Evolutionary conservation across 2,113 vertebrate species (phyloP), one percentile per base, ranked within the genome.

Genomic region (Gallinago media): DNA sequence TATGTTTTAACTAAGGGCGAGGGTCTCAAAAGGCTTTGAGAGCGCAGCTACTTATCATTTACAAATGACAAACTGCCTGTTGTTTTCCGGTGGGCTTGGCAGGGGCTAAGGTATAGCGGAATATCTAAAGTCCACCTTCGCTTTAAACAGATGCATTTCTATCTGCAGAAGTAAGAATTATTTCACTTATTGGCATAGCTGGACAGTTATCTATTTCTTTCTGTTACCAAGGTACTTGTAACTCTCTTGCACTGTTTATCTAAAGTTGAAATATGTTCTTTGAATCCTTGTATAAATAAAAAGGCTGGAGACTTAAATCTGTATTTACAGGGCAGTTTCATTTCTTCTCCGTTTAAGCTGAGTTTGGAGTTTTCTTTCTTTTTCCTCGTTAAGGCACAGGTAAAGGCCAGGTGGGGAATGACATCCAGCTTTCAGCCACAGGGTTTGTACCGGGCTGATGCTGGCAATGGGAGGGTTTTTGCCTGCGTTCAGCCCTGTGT

Each of bases 281-380:
- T 93, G 95, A 97, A 97, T 97, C 96, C 97, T 98, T 92, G 95
- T 97, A 94, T 96, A 96, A 98, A 98, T 98, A 98, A 98, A 97
- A 98, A 97, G 95, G 97, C 98, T 98, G 98, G 98, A 98, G 97
- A 97, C 96, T 85, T 89, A 92, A 88, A 90, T 92, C 85, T 84
- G 78, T 93, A 92, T 72, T 76, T 34, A 71, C 91, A 92, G 83
- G 86, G 38, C 80, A 73, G 44, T 91, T 88, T 94, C 89, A 61
- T 95, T 97, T 95, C 65, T 90, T 94, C 40, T 76, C 34, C 19
- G 15, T 87, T 85, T 63, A 44, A 59, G 58, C 21, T 3, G 6
- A 78, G 58, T 79, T 66, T 72, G 81, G 62, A 36, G 14, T 74
- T 89, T 73, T 78, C 55, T 84, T 65, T 62, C n/a, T 42, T 83